Conservation (phyloP, 2,888 invertebrate species). For the Entomobrya multifasciata region DNA sequence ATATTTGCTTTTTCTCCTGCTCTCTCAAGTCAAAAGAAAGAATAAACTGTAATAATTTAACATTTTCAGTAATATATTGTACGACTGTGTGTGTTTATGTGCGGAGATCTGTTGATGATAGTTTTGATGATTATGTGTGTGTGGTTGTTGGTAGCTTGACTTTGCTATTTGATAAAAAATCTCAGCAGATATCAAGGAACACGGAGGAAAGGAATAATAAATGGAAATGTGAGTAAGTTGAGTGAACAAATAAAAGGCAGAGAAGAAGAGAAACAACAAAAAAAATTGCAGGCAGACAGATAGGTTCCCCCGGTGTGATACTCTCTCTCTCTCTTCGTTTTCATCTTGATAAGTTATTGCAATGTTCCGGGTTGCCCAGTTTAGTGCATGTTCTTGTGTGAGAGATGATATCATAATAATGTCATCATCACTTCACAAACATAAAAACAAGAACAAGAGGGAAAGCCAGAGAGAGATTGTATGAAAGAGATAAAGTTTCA, state of each 20-base stretch:
- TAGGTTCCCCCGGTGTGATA: background rate
- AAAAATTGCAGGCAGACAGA: no score
- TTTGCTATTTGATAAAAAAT: no score
- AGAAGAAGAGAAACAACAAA: background rate
- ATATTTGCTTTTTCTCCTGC: no score
- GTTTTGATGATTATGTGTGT: background rate
- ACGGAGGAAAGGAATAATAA: background rate
- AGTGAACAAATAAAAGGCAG: background rate
- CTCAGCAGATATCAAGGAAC: background rate
- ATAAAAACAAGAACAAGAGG: background rate
- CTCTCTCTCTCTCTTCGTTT: no score
- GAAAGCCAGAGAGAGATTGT: background rate
- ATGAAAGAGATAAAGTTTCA: background rate
- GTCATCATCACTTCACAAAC: constrained; percentile 37
- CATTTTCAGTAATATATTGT: constrained; percentile 5
- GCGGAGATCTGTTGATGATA: background rate
- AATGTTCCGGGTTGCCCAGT: constrained; percentile 15
- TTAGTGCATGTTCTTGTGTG: no score
- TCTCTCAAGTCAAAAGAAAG: background rate
- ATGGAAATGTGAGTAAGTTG: constrained; percentile 15
- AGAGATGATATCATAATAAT: constrained; percentile 15
- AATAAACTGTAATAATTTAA: constrained; percentile 21
- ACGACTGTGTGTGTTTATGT: background rate
- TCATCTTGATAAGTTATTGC: constrained; percentile 27
- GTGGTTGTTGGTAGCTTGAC: no score